Evolutionary conservation across 1,140 invertebrate species (phyloP).

Genomic region (Cydia strobilella): DNA sequence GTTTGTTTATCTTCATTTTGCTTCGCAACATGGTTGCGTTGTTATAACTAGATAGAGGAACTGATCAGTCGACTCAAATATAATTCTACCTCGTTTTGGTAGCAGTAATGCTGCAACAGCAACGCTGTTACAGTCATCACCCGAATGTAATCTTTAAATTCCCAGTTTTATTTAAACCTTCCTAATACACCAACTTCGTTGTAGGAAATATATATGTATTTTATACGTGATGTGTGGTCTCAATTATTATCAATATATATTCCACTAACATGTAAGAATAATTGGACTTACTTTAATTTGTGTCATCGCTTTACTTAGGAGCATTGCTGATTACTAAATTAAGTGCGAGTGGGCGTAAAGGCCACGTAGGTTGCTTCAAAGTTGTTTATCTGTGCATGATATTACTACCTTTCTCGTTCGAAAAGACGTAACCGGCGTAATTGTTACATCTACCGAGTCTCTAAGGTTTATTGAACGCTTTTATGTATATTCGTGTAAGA

Average conservation of each 20-base stretch:
- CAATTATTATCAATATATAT: not conserved
- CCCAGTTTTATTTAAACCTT: too few species aligned
- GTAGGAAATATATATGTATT: too few species aligned
- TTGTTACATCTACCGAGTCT: not conserved
- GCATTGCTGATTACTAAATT: constrained; percentile 21
- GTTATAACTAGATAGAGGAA: too few species aligned
- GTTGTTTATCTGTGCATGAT: constrained; percentile 24
- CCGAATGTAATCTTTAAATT: too few species aligned
- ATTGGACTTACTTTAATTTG: not conserved
- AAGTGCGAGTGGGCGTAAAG: constrained; percentile 21
- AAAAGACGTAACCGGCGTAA: constrained; percentile 17
- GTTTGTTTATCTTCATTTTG: not conserved
- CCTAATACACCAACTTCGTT: too few species aligned
- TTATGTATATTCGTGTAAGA: too few species aligned
- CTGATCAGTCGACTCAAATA: too few species aligned
- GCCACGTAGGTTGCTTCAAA: constrained; percentile 27
- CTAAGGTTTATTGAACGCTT: not conserved
- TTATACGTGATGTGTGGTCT: not conserved
- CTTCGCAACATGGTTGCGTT: too few species aligned
- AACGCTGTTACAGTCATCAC: too few species aligned
- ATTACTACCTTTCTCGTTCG: not conserved
- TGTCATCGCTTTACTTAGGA: constrained; percentile 17
- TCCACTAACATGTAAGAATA: not conserved
- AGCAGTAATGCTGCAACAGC: too few species aligned
- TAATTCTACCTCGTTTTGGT: too few species aligned